Evolutionary conservation across 1,140 invertebrate species (phyloP), one percentile per base, ranked within the genome.

Genomic region (Ruditapes philippinarum): DNA sequence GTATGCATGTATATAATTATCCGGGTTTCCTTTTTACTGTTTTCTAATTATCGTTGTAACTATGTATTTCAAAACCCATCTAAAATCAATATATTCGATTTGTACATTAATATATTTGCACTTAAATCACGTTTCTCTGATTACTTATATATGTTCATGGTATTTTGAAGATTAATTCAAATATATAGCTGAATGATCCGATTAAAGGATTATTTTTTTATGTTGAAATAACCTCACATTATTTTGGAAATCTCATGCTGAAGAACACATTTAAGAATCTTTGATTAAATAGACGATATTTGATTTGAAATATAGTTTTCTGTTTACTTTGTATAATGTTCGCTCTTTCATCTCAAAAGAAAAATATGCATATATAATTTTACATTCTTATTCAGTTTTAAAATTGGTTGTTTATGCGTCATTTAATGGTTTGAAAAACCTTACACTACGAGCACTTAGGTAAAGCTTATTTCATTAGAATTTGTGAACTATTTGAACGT

Each of bases 191-290:
- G 28, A 28, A 62, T 28, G 14, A 62, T 25, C 57, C 57, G 57
- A 62, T 62, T 62, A 62, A 62, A 62, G 57, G 25, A 62, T 62
- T 62, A 62, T 28, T 62, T n/a, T n/a, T n/a, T 54, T 28, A n/a
- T 25, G 57, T 62, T 25, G 57, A 62, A n/a, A 62, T 62, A 62
- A 62, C 57, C 57, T 28, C 28, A 25, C 11, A 62, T 28, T 4
- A 62, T 62, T 28, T 62, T 45, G 42, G 25, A n/a, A 62, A 19
- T 62, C 28, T 62, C 57, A 62, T 7, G 57, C 57, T 62, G 57
- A 62, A 4, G 42, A 14, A 45, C 14, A 45, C 42, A 7, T 5
- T 28, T 28, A 28, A 28, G n/a, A 22, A 11, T 19, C 25, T 19
- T n/a, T 28, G 22, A 57, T 19, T 57, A 7, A 7, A n/a, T 4